phyloP scores from a whole-genome alignment of 1,140 invertebrate species.

The Penaeus vannamei region DNA sequence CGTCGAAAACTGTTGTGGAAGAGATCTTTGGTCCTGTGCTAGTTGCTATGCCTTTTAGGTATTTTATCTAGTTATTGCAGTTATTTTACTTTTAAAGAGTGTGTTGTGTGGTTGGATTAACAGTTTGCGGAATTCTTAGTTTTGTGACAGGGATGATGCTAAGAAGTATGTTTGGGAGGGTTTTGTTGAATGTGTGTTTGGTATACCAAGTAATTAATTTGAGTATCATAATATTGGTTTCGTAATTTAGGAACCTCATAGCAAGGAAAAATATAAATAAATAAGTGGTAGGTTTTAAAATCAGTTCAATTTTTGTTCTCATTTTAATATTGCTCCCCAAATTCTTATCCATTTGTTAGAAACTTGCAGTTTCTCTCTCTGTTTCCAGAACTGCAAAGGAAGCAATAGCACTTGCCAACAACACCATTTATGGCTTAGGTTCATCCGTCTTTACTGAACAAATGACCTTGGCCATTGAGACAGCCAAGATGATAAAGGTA shows the following conservation, averaged over 20 bases:
- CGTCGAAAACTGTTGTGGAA: slow-evolving; percentile 72
- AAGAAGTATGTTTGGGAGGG: no score
- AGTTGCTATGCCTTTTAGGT: slow-evolving; percentile 74
- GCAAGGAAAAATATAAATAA: no score
- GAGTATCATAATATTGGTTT: no score
- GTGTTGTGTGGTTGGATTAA: background rate
- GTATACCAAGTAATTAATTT: no score
- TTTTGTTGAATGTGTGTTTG: no score
- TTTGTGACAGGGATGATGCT: no score
- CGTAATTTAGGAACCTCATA: no score
- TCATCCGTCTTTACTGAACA: slow-evolving; percentile 77
- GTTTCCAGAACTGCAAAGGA: slow-evolving; percentile 76
- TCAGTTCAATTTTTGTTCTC: no score
- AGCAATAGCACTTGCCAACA: slow-evolving; percentile 76
- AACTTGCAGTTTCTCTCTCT: background rate
- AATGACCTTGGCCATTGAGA: slow-evolving; percentile 75
- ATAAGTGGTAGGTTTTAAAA: no score
- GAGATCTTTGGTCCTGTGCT: slow-evolving; percentile 73
- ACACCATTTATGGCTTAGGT: slow-evolving; percentile 74
- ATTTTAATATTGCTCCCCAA: background rate
- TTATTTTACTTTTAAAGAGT: background rate
- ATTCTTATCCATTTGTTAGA: background rate
- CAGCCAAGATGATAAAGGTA: slow-evolving; percentile 73
- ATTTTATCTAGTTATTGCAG: background rate
- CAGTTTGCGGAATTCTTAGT: background rate